These are phyloP conservation scores for Nothura maculosa DNA, from an alignment of 2,797 vertebrate species.

Conservation along the genomic window DNA sequence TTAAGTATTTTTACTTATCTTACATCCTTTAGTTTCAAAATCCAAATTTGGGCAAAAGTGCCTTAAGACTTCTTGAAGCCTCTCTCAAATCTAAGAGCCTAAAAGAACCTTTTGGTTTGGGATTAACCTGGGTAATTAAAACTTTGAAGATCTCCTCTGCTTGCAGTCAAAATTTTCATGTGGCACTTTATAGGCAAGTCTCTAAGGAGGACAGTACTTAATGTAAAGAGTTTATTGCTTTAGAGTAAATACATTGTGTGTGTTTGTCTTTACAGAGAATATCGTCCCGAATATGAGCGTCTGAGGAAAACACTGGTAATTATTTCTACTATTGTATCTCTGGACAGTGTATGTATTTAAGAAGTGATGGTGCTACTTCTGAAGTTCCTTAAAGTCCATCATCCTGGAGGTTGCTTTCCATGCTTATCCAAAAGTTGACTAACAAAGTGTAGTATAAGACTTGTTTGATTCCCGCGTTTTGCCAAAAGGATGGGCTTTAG, in stretches of 20 bases:
- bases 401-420: not conserved
- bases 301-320: conserved; percentile 89
- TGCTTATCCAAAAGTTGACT: not conserved
- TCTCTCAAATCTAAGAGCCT: not conserved
- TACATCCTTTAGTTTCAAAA: not conserved
- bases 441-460: not conserved
- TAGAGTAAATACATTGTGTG: not conserved
- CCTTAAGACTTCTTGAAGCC: not conserved
- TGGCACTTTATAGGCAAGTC: not conserved
- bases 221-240: not conserved
- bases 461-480: not conserved
- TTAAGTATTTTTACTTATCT: not conserved
- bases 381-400: too few relatives aligned
- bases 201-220: not conserved
- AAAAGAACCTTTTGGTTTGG: not conserved
- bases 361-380: too few relatives aligned
- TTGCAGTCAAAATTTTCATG: not conserved
- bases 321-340: not conserved
- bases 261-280: conserved; percentile 85
- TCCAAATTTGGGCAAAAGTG: not conserved
- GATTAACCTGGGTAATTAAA: not conserved
- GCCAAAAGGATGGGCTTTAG: not conserved
- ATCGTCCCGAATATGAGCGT: conserved; percentile 93
- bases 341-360: too few relatives aligned
- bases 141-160: not conserved